Evolutionary conservation across 2,888 invertebrate species (phyloP).

Genomic region (Microctonus aethiopoides): DNA sequence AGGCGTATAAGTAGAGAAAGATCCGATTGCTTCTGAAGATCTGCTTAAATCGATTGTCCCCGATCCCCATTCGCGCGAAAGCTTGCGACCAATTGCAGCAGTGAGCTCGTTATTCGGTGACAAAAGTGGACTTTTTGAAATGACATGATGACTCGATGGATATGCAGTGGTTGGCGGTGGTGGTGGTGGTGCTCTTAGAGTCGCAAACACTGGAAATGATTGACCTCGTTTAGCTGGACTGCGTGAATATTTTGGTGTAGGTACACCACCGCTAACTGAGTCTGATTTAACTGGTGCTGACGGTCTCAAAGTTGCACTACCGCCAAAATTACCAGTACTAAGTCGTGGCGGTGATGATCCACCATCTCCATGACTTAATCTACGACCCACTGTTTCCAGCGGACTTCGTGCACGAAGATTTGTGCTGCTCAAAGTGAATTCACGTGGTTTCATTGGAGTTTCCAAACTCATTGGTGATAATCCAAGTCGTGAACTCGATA

Average conservation of each 20-base stretch:
- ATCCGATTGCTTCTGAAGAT: conserved; percentile 60
- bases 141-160: conserved; percentile 37
- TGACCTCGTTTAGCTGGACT: conserved; percentile 64
- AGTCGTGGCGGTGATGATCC: conserved; percentile 60
- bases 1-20: conserved; percentile 51
- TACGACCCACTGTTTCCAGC: conserved; percentile 61
- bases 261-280: conserved; percentile 50
- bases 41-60: conserved; percentile 59
- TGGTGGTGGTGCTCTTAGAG: conserved; percentile 55
- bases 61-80: conserved; percentile 65
- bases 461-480: conserved; percentile 58
- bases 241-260: conserved; percentile 57
- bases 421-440: conserved; percentile 63
- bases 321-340: conserved; percentile 58
- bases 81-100: conserved; percentile 59
- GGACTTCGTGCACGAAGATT: conserved; percentile 63
- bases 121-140: conserved; percentile 57
- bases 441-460: conserved; percentile 59
- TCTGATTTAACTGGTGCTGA: conserved; percentile 54
- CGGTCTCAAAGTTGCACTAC: conserved; percentile 59
- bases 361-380: conserved; percentile 63
- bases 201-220: conserved; percentile 64
- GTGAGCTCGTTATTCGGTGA: conserved; percentile 62
- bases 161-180: conserved; percentile 37
- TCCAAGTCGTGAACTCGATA: conserved; percentile 58